Evolutionary conservation across 2,797 vertebrate species (phyloP).

Genomic region (Ispidina picta): DNA sequence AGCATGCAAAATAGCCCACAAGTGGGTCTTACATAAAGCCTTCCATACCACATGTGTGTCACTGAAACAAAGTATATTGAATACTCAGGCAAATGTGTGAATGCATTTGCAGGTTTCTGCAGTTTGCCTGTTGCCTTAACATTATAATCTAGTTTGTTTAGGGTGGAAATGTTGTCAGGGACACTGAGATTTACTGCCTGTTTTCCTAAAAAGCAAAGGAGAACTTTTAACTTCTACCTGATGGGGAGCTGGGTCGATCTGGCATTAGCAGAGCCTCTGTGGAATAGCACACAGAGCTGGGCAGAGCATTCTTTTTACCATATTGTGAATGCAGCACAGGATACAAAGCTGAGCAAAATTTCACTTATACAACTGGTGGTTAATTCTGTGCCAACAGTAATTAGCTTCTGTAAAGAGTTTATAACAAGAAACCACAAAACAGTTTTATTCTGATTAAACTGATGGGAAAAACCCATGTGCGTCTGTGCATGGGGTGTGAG

Average conservation of each 20-base stretch:
- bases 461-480: slow-evolving; percentile 5
- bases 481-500: slow-evolving; percentile 27
- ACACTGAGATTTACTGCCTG: not conserved
- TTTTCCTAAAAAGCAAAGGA: not conserved
- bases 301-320: not conserved
- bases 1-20: not conserved
- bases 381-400: slow-evolving; percentile 52
- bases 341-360: slow-evolving; percentile 20
- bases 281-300: not conserved
- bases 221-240: not conserved
- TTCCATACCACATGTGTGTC: not conserved
- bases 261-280: not conserved
- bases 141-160: not conserved
- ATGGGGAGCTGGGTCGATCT: not conserved
- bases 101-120: not conserved
- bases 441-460: slow-evolving; percentile 47
- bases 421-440: slow-evolving; percentile 59
- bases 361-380: slow-evolving; percentile 45
- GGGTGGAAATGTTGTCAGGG: not conserved
- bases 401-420: slow-evolving; percentile 64
- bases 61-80: not conserved
- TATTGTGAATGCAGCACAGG: not conserved
- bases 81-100: not conserved
- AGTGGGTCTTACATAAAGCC: not conserved
- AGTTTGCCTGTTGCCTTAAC: not conserved